Evolutionary conservation across 2,888 invertebrate genomes (phyloP), one percentile per base, ranked within the genome.

Genomic region (Euzophera pinguis): DNA sequence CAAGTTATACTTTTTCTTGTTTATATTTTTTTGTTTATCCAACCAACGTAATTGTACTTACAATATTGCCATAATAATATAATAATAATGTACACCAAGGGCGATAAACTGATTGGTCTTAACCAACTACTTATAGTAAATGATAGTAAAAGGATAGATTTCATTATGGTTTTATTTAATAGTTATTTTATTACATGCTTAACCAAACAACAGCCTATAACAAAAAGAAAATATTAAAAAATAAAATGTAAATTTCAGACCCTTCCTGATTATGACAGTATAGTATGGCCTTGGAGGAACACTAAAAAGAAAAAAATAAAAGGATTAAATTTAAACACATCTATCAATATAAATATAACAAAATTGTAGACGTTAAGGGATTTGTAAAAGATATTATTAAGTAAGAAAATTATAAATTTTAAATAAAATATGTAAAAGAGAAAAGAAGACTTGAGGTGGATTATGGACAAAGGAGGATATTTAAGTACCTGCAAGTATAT

Each of bases 211-310:
- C 17, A 85, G 52, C 69, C 73, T 75, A 62, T 84, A 89, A 42
- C 85, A 70, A 63, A 85, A 77, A 10, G 82, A 79, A 65, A 89
- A 89, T 9, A 87, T 8, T 16, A 87, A 58, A 64, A 88, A 88
- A 60, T 83, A 84, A 63, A 79, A 78, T 10, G 77, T 69, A 13
- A 60, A 72, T 65, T 80, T 84, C 13, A 85, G 37, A 59, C 71
- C 80, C 63, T 73, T 81, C 56, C 57, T 60, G 32, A 86, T 22
- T 38, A 84, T 0, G 1, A 75, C 54, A 35, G 54, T 59, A 61
- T 71, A 72, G 5, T 66, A 50, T 0, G 86, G 73, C 35, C 53
- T 65, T 1, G 59, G 71, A 1, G 81, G 87, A 29, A 81, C 35
- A 1, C 88, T 88, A 86, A 53, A 83, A 87, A 58, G 53, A 61